Conservation (phyloP, 1,140 invertebrate species). For the Brachionus angularis region DNA sequence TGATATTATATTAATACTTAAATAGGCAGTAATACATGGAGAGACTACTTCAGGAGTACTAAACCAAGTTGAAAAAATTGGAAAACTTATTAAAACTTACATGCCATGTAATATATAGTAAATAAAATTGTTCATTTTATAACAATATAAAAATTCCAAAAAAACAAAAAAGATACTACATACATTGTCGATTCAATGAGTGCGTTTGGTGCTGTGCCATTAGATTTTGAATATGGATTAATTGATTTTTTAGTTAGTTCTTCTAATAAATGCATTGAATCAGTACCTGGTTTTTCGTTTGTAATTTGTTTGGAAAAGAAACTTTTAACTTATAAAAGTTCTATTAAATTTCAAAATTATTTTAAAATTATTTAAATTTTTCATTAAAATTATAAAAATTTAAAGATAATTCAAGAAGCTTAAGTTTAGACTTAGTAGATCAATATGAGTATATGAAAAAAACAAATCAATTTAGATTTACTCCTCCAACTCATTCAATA, state of each 20-base stretch:
- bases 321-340: slow-evolving; percentile 58
- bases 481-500: slow-evolving; percentile 61
- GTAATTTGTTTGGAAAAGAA: slow-evolving; percentile 54
- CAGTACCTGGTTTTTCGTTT: slow-evolving; percentile 61
- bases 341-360: not conserved
- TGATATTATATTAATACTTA: not conserved
- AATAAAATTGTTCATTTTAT: no score
- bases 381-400: slow-evolving; percentile 34
- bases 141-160: not conserved
- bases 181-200: slow-evolving; percentile 63
- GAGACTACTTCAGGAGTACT: slow-evolving; percentile 61
- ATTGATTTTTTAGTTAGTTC: slow-evolving; percentile 60
- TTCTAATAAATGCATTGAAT: slow-evolving; percentile 62
- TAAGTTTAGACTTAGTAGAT: slow-evolving; percentile 59
- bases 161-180: slow-evolving; percentile 47
- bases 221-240: slow-evolving; percentile 50
- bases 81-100: slow-evolving; percentile 49
- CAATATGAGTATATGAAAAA: slow-evolving; percentile 58
- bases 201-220: slow-evolving; percentile 60
- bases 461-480: slow-evolving; percentile 61
- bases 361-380: no score
- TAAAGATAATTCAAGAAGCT: slow-evolving; percentile 55
- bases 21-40: slow-evolving; percentile 57
- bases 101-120: not conserved
- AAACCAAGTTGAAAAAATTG: slow-evolving; percentile 59